A percentile compares a stretch with the other conserved stretches of the same genome.
phyloP scores from a whole-genome alignment of 2,797 vertebrate species.

The Aplochiton taeniatus region DNA sequence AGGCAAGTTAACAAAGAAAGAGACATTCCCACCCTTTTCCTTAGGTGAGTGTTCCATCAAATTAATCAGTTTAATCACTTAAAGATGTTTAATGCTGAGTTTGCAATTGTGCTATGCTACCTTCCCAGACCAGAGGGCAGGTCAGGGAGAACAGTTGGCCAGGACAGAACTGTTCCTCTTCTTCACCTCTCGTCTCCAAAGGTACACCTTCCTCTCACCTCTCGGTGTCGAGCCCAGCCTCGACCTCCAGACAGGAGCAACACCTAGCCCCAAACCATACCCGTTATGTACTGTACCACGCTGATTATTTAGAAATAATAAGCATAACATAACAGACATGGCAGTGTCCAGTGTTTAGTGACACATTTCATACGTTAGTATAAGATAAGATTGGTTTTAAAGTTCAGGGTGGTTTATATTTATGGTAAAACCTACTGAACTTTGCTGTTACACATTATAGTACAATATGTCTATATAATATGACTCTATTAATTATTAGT shows the following conservation, averaged over 20 bases:
- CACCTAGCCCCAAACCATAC: conserved; percentile 17
- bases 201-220: conserved; percentile 1
- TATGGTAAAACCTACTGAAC: too few species aligned
- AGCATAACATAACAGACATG: too few species aligned
- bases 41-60: conserved; percentile 6
- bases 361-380: neutral
- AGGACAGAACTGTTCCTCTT: conserved; percentile 13
- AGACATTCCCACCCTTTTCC: conserved; percentile 34
- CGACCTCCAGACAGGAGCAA: neutral
- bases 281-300: conserved; percentile 12
- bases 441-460: too few species aligned
- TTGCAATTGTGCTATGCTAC: neutral
- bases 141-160: conserved; percentile 9
- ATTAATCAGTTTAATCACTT: too few species aligned
- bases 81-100: neutral
- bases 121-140: conserved; percentile 3
- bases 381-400: too few species aligned
- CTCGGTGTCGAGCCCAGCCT: neutral
- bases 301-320: neutral
- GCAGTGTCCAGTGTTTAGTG: neutral
- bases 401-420: too few species aligned
- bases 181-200: conserved; percentile 13
- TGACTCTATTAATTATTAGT: too few species aligned
- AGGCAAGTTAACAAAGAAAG: conserved; percentile 28
- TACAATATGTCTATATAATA: too few species aligned